Conservation (phyloP, 35 echinoderm and acorn worm species). For the Eucidaris tribuloides region DNA sequence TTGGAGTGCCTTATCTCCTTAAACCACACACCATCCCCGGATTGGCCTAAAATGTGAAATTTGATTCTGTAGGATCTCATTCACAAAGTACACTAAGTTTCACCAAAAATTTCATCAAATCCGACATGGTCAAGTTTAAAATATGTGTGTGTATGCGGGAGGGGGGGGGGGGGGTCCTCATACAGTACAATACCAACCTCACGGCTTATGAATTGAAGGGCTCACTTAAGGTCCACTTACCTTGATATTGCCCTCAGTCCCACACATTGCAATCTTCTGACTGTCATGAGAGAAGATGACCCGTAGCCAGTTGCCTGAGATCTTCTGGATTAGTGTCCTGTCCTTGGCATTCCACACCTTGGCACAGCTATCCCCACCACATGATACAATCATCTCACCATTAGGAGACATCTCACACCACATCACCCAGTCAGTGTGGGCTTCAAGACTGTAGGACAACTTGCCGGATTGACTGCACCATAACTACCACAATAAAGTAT, state of each 20-base stretch:
- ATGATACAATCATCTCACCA: constrained; percentile 45
- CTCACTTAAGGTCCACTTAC: constrained; percentile 23
- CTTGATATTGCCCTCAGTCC: background rate
- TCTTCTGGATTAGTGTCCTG: constrained; percentile 13
- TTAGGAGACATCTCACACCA: constrained; percentile 82
- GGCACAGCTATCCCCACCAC: constrained; percentile 4
- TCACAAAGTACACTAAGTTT: too few relatives aligned
- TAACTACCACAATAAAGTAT: constrained; percentile 19
- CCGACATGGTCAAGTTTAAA: too few relatives aligned
- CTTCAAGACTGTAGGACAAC: background rate
- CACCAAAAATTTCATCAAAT: too few relatives aligned
- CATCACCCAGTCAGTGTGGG: constrained; percentile 57
- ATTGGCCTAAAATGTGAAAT: too few relatives aligned
- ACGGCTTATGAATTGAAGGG: too few relatives aligned
- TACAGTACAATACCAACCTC: too few relatives aligned
- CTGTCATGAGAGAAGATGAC: constrained; percentile 57
- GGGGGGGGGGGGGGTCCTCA: too few relatives aligned
- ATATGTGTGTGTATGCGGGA: too few relatives aligned
- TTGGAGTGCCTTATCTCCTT: too few relatives aligned
- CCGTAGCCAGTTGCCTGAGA: constrained; percentile 28
- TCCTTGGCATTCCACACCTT: constrained; percentile 6
- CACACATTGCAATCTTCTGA: constrained; percentile 24
- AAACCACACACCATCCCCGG: too few relatives aligned
- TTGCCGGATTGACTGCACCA: constrained; percentile 46
- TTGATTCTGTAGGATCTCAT: too few relatives aligned